Evolutionary conservation across 2,797 vertebrate genomes (phyloP), one percentile per base, ranked within the genome.

Genomic region (Syndactyla subalaris): DNA sequence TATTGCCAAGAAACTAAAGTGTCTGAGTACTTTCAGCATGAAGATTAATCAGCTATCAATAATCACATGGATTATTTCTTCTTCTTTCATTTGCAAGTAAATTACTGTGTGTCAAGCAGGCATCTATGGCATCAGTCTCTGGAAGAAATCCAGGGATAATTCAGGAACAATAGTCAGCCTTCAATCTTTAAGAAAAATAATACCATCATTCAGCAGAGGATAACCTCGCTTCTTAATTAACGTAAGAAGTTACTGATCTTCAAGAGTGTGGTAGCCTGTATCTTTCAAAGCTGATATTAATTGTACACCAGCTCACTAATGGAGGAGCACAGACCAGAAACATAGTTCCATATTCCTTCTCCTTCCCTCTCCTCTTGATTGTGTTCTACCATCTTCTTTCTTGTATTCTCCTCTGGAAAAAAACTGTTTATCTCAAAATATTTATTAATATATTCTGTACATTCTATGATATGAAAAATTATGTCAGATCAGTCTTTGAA

Each of bases 41-140:
- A 93, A 87, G 71, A 89, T 70, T 76, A 93, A 73, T 51, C 77
- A 85, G 14, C 36, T 91, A 36, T 86, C 84, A 79, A 54, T 85
- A 84, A 62, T 66, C 45, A 87, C 26, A 76, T 41, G 36, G 70
- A 92, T 57, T 84, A 72, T 73, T 94, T 81, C 34, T 85, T 81
- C 15, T 55, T 88, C 26, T 65, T 80, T 87, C 46, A 66, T 63
- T 94, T 92, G 17, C 54, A 92, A 75, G 36, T 68, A 62, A 90
- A 89, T 88, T 78, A 66, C 26, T 87, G 15, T 21, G 4, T 79
- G 30, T 66, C 39, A 85, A 75, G 36, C 4, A 87, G 70, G 29
- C 8, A 14, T 74, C 90, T 68, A 70, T 59, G 59, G 59, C 73
- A 73, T 75, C 18, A 66, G 20, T 93, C 39, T 17, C 46, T 94